Base-by-base conservation (phyloP, 2,797 vertebrate species). In the Myotis vivesi region DNA sequence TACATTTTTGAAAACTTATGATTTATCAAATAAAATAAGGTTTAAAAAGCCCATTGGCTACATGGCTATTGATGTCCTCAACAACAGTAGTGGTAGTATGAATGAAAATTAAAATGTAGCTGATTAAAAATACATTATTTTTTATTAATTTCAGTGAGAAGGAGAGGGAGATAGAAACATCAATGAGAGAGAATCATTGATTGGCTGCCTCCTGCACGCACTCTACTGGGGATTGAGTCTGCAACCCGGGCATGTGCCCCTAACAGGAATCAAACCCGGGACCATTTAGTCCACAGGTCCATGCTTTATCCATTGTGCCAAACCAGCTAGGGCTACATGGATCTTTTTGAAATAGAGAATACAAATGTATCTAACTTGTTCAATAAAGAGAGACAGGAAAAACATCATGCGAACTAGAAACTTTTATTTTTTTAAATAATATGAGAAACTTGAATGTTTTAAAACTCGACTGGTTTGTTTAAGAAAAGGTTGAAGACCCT, bases 321-420 rank as follows among this genome's bases (percentile, higher is more conserved):
- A 59, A 59, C 57, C 25, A 30, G 57, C 25, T 59, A 59, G 57
- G 57, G 57, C 57, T 10, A 76, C 19, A 82, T 84, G 12, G 46
- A 55, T 66, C 53, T 59, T 84, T 51, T 53, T 62, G 33, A 93
- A 83, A 57, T 41, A 46, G 36, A 85, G 38, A 71, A 28, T 77
- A 25, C 20, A 83, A 71, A 36, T 66, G 5, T 85, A 85, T 57
- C 30, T 84, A 93, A 68, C 9, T 25, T 71, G 22, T 57, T 91
- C 55, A 93, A 71, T 33, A 68, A 76, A 87, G 83, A 87, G n/a
- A 96, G 17, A 51, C 23, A 69, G 12, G n/a, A 81, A 89, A n/a
- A 92, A 33, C 8, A 55, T 49, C 15, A 57, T 44, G 20, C 19
- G 17, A 59, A 90, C 46, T 91, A 88, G 3, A 9, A 68, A 51